These are phyloP conservation scores for Umimayanthus chanpuru DNA, from an alignment of 92 coral and sea anemone species.

Conservation along the genomic window DNA sequence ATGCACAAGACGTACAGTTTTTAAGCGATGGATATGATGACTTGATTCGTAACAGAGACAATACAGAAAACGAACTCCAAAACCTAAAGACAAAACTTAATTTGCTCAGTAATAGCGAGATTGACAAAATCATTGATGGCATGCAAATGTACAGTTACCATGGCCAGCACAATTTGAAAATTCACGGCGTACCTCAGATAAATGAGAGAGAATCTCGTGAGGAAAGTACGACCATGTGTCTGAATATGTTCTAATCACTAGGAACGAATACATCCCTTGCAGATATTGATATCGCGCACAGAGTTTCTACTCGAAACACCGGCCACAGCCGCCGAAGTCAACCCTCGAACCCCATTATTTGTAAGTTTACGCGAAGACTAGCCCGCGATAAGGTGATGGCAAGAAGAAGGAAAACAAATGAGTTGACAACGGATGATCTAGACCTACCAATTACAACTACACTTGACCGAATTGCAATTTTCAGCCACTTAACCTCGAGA, in stretches of 20 bases:
- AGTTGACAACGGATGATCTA: slow-evolving; percentile 4
- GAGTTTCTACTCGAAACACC: slow-evolving; percentile 28
- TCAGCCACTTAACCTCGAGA: slow-evolving; percentile 32
- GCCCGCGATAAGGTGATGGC: slow-evolving; percentile 39
- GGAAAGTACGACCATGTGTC: slow-evolving; percentile 24
- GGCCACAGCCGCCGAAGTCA: neutral
- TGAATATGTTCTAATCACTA: slow-evolving; percentile 17
- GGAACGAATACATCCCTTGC: slow-evolving; percentile 10
- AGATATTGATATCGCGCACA: slow-evolving; percentile 42
- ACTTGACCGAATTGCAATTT: slow-evolving; percentile 35
- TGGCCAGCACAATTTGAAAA: slow-evolving; percentile 12
- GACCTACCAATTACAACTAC: neutral
- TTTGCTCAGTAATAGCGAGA: neutral
- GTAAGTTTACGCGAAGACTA: slow-evolving; percentile 47
- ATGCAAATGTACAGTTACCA: slow-evolving; percentile 6
- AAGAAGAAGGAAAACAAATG: neutral
- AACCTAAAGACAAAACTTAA: neutral
- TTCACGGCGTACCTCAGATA: neutral
- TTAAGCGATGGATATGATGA: slow-evolving; percentile 41
- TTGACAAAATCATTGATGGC: neutral
- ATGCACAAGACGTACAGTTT: slow-evolving; percentile 38
- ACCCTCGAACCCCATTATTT: slow-evolving; percentile 27
- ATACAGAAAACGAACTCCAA: neutral
- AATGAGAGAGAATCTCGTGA: slow-evolving; percentile 24
- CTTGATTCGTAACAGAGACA: neutral